Evolutionary conservation across 2,113 vertebrate species (phyloP).

Genomic region (Bufo gargarizans): DNA sequence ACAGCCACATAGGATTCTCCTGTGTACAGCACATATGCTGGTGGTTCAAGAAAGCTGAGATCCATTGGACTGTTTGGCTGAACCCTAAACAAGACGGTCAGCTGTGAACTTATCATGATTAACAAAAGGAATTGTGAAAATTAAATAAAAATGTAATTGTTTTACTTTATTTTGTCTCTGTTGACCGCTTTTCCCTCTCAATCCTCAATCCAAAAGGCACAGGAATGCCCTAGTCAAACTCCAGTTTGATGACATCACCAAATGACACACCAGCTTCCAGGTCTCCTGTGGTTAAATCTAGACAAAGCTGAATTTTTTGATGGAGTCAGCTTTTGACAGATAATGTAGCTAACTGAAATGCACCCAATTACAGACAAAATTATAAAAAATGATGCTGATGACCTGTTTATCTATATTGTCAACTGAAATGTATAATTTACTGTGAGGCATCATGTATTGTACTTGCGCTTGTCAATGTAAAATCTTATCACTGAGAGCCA

Average conservation of each 20-base stretch:
- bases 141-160: too few relatives aligned
- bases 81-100: too few relatives aligned
- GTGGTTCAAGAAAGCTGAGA: too few relatives aligned
- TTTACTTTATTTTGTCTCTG: too few relatives aligned
- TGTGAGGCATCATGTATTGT: neutral
- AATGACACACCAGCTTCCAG: neutral
- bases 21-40: too few relatives aligned
- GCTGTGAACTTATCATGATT: too few relatives aligned
- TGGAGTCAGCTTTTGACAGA: neutral
- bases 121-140: too few relatives aligned
- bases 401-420: too few relatives aligned
- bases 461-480: neutral
- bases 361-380: neutral
- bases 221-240: neutral
- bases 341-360: neutral
- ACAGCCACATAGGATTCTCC: too few relatives aligned
- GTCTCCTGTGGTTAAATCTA: neutral
- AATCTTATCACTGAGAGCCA: neutral
- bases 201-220: too few relatives aligned
- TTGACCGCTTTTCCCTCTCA: too few relatives aligned
- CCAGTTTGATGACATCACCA: neutral
- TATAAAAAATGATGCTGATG: neutral
- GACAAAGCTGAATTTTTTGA: neutral
- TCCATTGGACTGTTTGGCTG: too few relatives aligned
- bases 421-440: neutral